Conservation (phyloP, 2,888 invertebrate genomes). For the Thalpophila matura region DNA sequence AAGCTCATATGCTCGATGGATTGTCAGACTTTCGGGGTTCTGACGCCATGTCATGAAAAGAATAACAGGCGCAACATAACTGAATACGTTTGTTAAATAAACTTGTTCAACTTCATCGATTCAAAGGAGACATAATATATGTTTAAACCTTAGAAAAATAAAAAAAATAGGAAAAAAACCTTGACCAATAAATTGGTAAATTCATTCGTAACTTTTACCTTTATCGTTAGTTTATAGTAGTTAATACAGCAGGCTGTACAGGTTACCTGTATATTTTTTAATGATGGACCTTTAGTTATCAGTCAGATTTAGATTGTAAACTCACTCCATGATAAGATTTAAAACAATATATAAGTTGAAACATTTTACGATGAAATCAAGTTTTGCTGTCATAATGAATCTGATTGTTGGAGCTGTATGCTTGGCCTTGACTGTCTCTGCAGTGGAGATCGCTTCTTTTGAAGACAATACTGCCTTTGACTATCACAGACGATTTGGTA, state of each 20-base stretch:
- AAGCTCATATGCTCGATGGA: too few species aligned
- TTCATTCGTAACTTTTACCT: background rate
- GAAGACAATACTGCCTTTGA: slow-evolving; percentile 7
- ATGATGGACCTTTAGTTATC: slow-evolving; percentile 23
- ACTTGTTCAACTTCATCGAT: too few species aligned
- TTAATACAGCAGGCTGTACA: too few species aligned
- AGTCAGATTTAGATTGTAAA: slow-evolving; percentile 13
- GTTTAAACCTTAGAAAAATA: too few species aligned
- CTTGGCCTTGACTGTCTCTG: slow-evolving; percentile 23
- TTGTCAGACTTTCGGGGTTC: too few species aligned
- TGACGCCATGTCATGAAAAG: too few species aligned
- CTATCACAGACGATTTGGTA: slow-evolving; percentile 67
- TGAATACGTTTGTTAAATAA: too few species aligned
- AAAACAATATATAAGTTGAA: slow-evolving; percentile 33
- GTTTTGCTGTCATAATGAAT: slow-evolving; percentile 43
- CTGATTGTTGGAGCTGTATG: slow-evolving; percentile 16
- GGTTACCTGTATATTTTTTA: slow-evolving; percentile 8
- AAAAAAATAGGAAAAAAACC: too few species aligned
- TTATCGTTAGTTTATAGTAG: background rate
- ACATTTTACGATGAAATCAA: slow-evolving; percentile 8
- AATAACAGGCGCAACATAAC: too few species aligned
- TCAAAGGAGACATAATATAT: too few species aligned
- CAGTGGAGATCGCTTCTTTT: slow-evolving; percentile 10
- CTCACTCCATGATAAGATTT: slow-evolving; percentile 34
- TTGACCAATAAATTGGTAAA: slow-evolving; percentile 1